Evolutionary conservation across 1,140 invertebrate species (phyloP), one percentile per base, ranked within the genome.

Genomic region (Achroia grisella): DNA sequence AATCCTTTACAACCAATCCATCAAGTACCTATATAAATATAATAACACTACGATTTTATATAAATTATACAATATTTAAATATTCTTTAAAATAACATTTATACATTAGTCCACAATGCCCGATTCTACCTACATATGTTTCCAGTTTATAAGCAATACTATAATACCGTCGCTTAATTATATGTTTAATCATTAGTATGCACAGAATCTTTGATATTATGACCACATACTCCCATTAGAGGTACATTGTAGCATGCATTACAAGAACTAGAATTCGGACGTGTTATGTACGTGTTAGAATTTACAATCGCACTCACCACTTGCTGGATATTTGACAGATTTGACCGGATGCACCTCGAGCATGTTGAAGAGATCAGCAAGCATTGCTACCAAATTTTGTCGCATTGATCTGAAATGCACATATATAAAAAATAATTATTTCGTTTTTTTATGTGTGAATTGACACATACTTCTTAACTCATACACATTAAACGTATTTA

Each of bases 351-450:
- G 93, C 46, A 98, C 94, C 88, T 99, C 98, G 71, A 99, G 89
- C 49, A 97, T 90, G 74, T 97, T 97, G 79, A 99, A 99, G 52
- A 99, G 89, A 81, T 99, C 97, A 44, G 97, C 96, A 53, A 99
- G 87, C 87, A 99, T 94, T 33, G 95, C 95, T 55, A 98, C 89
- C 62, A 99, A 87, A 89, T 99, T 99, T 69, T 95, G 92, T 69
- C 93, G 93, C 92, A 98, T 95, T 33, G 93, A 94, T 54, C 94
- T 95, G 76, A 45, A 77, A 74, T 6, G 6, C 2, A 23, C 2
- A 23, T 3, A 23, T 3, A 52, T n/a, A n/a, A 48, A 14, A n/a
- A 14, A 48, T 42, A 6, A 30, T 30, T 34, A n/a, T 10, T 34
- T 34, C n/a, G n/a, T n/a, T n/a, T n/a, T n/a, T n/a, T n/a, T n/a